Evolutionary conservation across 2,888 invertebrate species (phyloP), one percentile per base, ranked within the genome.

Genomic region (Cotesia congregata): DNA sequence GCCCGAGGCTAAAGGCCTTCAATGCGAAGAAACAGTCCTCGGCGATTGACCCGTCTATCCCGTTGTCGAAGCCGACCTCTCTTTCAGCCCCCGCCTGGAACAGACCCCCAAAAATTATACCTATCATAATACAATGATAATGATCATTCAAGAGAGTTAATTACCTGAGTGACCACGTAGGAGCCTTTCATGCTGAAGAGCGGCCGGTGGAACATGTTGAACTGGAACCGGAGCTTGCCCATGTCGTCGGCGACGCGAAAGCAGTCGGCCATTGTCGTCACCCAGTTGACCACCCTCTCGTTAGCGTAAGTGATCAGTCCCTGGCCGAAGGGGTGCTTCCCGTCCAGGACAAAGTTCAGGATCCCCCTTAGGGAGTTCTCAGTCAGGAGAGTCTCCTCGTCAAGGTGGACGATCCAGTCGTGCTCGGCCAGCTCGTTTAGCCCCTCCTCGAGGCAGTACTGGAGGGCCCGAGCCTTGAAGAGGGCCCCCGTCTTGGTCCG

Each of bases 121-220:
- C 7, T 12, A 50, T 30, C 30, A 30, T 30, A 30, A 30, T 30
- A 30, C 2, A 30, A 3, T 30, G 30, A 30, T 3, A 30, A 30
- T 30, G 30, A 30, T 30, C 30, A 30, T 30, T 30, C 2, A 4
- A 30, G 30, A 30, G 12, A 50, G 1, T 7, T 50, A 12, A 7
- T 50, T 89, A 97, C 97, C 94, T 97, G 97, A 80, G 98, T 97
- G 7, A 98, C 98, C 81, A 98, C 98, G 90, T 96, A 98, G 65
- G 98, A 98, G 79, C 98, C 98, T 91, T 98, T 98, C 98, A 98
- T 98, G 89, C 98, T 97, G 90, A 98, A 98, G 75, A 98, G 91
- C 17, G 98, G 98, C 88, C 96, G 96, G 89, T 98, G 97, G 89
- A 98, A 98, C 90, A 96, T 91, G 85, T 95, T 94, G 87, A 98